Base-by-base conservation (phyloP, 2,888 invertebrate genomes). In the Hedya salicella region DNA sequence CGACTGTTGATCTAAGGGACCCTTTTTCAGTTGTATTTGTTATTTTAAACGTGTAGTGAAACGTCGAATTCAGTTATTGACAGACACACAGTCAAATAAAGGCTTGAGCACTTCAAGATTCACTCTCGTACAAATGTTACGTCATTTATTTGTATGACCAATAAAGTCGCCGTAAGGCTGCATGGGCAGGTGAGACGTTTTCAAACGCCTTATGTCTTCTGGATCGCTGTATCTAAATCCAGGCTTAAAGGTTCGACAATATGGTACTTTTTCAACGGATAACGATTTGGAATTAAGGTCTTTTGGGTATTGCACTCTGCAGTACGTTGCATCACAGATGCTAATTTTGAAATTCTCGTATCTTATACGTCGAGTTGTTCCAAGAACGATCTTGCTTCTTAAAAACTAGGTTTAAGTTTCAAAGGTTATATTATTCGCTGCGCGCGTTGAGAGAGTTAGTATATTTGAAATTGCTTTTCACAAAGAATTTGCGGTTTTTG, bases 401-500 rank as follows among this genome's bases (percentile, higher is more conserved):
- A 1, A 21, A 9, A 2, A 48, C 9, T 21, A 48, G n/a, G 13
- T 13, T 48, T 1, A 11, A 19, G 5, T 48, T 48, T 48, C n/a
- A 21, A 6, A n/a, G 0, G 6, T 25, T n/a, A 3, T 21, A 19
- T n/a, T 5, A 6, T 13, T 48, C 13, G 21, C 4, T 17, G 16
- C 16, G 25, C 25, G 30, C 17, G 11, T 2, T 16, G 42, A n/a
- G 44, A 17, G 46, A 19, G 57, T 57, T 19, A 32, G 17, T 21
- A n/a, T 3, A 44, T 11, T 14, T 30, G 3, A 30, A 6, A 5
- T 2, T 65, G 52, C 40, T 65, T 60, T 39, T 50, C 50, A 11
- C 5, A 42, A 63, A 63, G 59, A 59, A 59, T 59, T 60, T 39
- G 42, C 56, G 62, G 62, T 21, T 64, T 56, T 59, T 16, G 64